phyloP scores from a whole-genome alignment of 1,140 invertebrate genomes.

The Amyelois transitella region DNA sequence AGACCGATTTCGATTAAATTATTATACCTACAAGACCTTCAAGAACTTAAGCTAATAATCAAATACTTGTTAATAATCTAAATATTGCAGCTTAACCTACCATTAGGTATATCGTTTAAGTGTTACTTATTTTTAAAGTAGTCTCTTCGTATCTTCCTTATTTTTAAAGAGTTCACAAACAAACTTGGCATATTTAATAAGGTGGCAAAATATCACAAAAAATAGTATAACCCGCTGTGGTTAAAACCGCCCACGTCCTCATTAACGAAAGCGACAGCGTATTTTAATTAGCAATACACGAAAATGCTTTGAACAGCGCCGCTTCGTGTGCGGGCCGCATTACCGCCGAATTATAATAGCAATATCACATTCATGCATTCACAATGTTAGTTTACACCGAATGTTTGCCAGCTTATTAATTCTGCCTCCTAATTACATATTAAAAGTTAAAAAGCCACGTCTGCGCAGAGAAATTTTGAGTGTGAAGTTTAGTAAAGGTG shows the following conservation, averaged over 20 bases:
- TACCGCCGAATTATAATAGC: constrained; percentile 54
- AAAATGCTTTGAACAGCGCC: constrained; percentile 64
- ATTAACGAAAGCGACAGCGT: constrained; percentile 57
- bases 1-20: too few relatives aligned
- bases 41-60: too few relatives aligned
- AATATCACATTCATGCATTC: constrained; percentile 40
- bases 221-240: constrained; percentile 44
- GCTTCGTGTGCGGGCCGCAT: constrained; percentile 36
- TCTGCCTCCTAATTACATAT: constrained; percentile 28
- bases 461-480: neutral
- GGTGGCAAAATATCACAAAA: constrained; percentile 25
- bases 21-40: too few relatives aligned
- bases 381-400: constrained; percentile 36
- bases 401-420: constrained; percentile 30
- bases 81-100: too few relatives aligned
- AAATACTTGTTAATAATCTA: too few relatives aligned
- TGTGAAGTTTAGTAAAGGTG: constrained; percentile 4
- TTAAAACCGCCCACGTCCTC: constrained; percentile 40
- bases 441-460: constrained; percentile 27
- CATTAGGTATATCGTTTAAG: too few relatives aligned
- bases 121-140: too few relatives aligned
- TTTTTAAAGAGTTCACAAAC: too few relatives aligned
- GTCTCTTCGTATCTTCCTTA: too few relatives aligned
- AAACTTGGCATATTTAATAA: too few relatives aligned
- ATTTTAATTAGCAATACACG: constrained; percentile 73